These are phyloP conservation scores for Tanypteryx hageni DNA, from an alignment of 2,888 invertebrate genomes.

Conservation along the genomic window DNA sequence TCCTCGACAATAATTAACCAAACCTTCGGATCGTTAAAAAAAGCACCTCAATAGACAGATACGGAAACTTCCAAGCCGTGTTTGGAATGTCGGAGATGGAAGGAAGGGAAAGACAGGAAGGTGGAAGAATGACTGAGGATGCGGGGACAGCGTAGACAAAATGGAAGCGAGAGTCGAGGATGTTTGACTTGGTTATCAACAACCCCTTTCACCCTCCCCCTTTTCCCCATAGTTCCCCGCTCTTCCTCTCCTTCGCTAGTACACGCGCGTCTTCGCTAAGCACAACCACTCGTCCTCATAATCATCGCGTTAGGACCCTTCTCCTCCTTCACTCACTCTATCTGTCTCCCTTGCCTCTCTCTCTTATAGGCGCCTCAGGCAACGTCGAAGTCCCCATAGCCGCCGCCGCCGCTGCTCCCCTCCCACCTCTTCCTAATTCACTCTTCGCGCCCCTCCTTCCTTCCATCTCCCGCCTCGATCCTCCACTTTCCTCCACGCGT, in stretches of 20 bases:
- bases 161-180: not conserved
- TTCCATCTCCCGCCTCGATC: not conserved
- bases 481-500: not conserved
- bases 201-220: too few species aligned
- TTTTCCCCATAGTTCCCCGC: not conserved
- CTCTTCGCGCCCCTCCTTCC: not conserved
- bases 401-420: too few species aligned
- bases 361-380: too few species aligned
- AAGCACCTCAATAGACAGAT: not conserved
- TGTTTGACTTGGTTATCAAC: not conserved
- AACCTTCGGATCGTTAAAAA: not conserved
- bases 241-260: not conserved
- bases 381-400: too few species aligned
- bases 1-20: slow-evolving; percentile 14
- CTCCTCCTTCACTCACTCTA: not conserved
- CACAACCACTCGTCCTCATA: slow-evolving; percentile 12
- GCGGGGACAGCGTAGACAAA: not conserved
- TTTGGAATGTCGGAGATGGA: too few species aligned
- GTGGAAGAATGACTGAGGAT: not conserved
- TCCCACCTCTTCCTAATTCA: not conserved
- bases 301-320: not conserved
- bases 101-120: not conserved
- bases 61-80: not conserved
- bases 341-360: too few species aligned
- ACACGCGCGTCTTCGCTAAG: not conserved